Conservation (phyloP, 1,140 invertebrate genomes). For the Drosophila asahinai region DNA sequence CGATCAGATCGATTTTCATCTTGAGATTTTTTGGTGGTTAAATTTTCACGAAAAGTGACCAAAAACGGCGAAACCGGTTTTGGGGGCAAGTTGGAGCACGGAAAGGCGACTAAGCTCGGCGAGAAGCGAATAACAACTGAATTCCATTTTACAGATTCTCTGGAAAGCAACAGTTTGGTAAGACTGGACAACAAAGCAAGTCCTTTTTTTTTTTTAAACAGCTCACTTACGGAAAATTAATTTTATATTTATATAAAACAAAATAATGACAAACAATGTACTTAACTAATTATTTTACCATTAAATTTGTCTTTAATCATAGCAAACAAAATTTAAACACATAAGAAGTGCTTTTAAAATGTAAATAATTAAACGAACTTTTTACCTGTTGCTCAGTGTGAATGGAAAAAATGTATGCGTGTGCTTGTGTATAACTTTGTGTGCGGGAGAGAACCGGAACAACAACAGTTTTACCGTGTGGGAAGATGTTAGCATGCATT, state of each 20-base stretch:
- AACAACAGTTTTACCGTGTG: conserved; percentile 8
- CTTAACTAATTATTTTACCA: no score
- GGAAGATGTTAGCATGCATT: conserved; percentile 3
- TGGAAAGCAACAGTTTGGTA: conserved; percentile 9
- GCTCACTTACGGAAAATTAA: background rate
- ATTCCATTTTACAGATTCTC: background rate
- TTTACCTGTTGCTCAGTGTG: conserved; percentile 14
- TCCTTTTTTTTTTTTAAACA: background rate
- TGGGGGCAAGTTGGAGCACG: background rate
- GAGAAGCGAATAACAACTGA: conserved; percentile 40
- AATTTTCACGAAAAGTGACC: background rate
- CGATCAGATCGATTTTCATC: conserved; percentile 64
- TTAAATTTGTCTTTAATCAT: background rate
- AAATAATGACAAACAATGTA: no score
- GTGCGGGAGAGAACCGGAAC: background rate
- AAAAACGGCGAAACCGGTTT: conserved; percentile 33
- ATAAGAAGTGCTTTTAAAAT: background rate
- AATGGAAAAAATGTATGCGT: background rate
- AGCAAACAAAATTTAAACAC: background rate
- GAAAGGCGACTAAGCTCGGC: conserved; percentile 17
- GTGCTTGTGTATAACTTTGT: background rate
- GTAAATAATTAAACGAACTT: background rate
- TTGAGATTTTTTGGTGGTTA: conserved; percentile 6
- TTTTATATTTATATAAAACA: no score
- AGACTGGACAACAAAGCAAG: background rate